Conservation (phyloP, 2,113 vertebrate species). For the Sander vitreus region DNA sequence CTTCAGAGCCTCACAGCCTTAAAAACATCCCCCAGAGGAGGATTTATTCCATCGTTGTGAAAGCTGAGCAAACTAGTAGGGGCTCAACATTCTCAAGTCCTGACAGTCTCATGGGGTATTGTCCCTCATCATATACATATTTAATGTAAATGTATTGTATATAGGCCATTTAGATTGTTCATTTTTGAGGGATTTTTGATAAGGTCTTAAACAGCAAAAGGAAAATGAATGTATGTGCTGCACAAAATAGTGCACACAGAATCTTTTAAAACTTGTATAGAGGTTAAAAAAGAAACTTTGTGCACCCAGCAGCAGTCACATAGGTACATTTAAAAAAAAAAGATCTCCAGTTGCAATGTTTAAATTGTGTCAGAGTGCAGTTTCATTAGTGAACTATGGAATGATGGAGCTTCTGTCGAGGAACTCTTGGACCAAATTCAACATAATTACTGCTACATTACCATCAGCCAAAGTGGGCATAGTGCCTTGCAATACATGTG, state of each 20-base stretch:
- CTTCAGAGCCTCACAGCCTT: slow-evolving; percentile 14
- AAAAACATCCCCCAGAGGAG: background rate
- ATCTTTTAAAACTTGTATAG: slow-evolving; percentile 19
- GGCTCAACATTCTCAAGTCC: background rate
- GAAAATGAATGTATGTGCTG: slow-evolving; percentile 75
- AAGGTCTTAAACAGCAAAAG: slow-evolving; percentile 48
- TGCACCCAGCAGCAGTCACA: slow-evolving; percentile 1
- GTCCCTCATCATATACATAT: slow-evolving; percentile 66
- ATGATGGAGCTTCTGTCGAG: slow-evolving; percentile 18
- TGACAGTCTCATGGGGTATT: background rate
- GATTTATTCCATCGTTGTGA: slow-evolving; percentile 22
- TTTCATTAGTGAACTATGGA: background rate
- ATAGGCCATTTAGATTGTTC: slow-evolving; percentile 71
- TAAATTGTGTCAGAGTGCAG: slow-evolving; percentile 1
- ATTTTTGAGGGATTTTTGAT: slow-evolving; percentile 36
- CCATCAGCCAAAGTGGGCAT: slow-evolving; percentile 69
- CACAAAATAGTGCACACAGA: slow-evolving; percentile 29
- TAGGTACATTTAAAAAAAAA: background rate
- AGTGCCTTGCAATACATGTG: slow-evolving; percentile 40
- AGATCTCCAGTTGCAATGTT: slow-evolving; percentile 21
- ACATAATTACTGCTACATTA: slow-evolving; percentile 29
- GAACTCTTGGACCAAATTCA: slow-evolving; percentile 54
- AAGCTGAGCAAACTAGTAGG: slow-evolving; percentile 15
- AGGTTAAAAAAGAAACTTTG: slow-evolving; percentile 3
- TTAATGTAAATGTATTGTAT: slow-evolving; percentile 87